Conservation (phyloP, 2,113 vertebrate genomes). For the Pygoscelis adeliae region DNA sequence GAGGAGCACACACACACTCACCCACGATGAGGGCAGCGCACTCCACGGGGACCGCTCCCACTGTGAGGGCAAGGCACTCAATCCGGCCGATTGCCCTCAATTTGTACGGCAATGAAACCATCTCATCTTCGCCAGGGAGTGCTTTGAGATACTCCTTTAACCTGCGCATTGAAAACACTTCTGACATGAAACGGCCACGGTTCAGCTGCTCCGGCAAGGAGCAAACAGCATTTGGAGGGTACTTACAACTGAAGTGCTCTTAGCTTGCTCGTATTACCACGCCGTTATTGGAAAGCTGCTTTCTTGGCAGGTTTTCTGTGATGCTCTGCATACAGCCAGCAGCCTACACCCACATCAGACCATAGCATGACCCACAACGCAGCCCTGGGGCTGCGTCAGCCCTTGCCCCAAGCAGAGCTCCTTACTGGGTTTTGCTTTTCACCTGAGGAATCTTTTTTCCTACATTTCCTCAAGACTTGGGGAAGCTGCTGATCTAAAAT, state of each 20-base stretch:
- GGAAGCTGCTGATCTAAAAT: background rate
- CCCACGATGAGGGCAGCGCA: slow-evolving; percentile 76
- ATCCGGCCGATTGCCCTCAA: slow-evolving; percentile 74
- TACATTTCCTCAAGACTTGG: background rate
- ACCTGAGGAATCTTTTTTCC: background rate
- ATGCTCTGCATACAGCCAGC: background rate
- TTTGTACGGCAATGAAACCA: slow-evolving; percentile 41
- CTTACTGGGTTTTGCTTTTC: background rate
- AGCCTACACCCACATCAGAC: background rate
- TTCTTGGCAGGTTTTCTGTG: background rate
- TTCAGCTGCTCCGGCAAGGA: background rate
- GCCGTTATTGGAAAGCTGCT: background rate
- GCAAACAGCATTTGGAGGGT: background rate
- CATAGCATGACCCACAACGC: rapidly evolving
- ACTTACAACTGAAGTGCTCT: background rate
- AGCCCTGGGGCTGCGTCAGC: background rate
- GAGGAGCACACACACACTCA: slow-evolving; percentile 41
- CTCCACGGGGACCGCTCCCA: slow-evolving; percentile 74
- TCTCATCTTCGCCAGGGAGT: slow-evolving; percentile 66
- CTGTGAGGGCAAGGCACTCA: slow-evolving; percentile 67
- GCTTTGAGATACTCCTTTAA: slow-evolving; percentile 77
- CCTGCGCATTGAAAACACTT: slow-evolving; percentile 55
- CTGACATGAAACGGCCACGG: background rate
- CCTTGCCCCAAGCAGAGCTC: background rate
- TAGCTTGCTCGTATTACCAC: rapidly evolving